These are phyloP conservation scores for Belonocnema kinseyi DNA, from an alignment of 1,140 invertebrate genomes.

Conservation along the genomic window DNA sequence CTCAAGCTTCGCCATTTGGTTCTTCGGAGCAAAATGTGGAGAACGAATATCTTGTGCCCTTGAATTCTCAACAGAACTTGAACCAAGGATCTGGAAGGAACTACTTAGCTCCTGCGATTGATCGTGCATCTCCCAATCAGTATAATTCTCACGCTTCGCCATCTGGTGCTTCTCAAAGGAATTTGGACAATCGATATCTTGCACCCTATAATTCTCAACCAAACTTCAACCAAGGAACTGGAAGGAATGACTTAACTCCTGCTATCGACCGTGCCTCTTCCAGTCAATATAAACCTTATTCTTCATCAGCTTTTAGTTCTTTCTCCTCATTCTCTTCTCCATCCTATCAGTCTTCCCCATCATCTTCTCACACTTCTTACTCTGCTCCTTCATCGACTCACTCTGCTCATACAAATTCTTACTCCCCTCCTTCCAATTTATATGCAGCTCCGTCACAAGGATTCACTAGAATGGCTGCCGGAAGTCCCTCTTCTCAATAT, in stretches of 20 bases:
- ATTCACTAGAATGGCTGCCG: not conserved
- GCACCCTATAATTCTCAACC: conserved; percentile 30
- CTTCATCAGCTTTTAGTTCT: not conserved
- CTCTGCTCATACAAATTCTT: not conserved
- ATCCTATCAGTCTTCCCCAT: not conserved
- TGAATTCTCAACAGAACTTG: not conserved
- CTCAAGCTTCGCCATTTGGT: no score
- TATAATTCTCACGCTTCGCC: no score
- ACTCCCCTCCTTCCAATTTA: not conserved
- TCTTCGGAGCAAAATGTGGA: conserved; percentile 11
- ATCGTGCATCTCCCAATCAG: no score
- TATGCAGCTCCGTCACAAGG: not conserved
- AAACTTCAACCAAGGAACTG: not conserved
- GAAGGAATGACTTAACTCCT: not conserved
- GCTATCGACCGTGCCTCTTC: not conserved
- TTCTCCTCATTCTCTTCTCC: not conserved
- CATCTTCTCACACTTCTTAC: not conserved
- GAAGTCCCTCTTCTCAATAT: not conserved
- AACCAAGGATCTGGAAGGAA: no score
- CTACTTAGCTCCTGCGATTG: no score
- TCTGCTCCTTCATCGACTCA: not conserved
- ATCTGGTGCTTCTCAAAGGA: not conserved
- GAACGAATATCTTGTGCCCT: conserved; percentile 35
- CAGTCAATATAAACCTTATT: not conserved
- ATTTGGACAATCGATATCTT: conserved; percentile 34